Base-by-base conservation (phyloP, 2,797 vertebrate species). In the Cheirogaleus major region DNA sequence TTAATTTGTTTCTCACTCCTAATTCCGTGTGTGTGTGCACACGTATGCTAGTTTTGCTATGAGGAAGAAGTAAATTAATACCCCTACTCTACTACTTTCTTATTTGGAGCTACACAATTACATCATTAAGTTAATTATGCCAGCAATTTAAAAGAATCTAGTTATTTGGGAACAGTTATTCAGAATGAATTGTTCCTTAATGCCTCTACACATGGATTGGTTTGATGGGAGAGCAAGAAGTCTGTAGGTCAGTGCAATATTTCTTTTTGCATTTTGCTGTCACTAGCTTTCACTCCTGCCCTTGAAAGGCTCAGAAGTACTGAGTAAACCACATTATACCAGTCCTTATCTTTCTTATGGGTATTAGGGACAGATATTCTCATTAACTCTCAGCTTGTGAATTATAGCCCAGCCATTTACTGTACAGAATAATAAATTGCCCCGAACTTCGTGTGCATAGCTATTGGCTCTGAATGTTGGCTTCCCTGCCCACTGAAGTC, bases 91-190 rank as follows among this genome's bases (percentile, higher is more conserved):
- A 91, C 13, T 65, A 50, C 38, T 98, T 96, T 97, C 98, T 97
- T 98, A 98, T 98, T 98, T 97, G 97, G 95, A 98, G 94, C 97
- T 93, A 95, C 95, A 97, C 97, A 98, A 96, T 98, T 97, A 98
- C 97, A 98, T 98, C 98, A 98, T 98, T 98, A 98, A 98, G 99
- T 99, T 99, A 99, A 99, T 99, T 99, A 98, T 96, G 98, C 97
- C 92, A 98, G 98, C 98, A 99, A 99, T 99, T 99, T 99, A 98
- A 99, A 99, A 98, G 97, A 95, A 98, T 98, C 98, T 98, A 98
- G 98, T 98, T 99, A 98, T 98, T 99, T 98, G 97, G 96, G 98
- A 98, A 98, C 98, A 98, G 98, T 98, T 98, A 98, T 95, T 98
- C 96, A 98, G 97, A 98, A 98, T 98, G 98, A 99, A 99, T 98